A percentile compares a stretch with the other conserved stretches of the same genome.
Conservation (phyloP, 30 jellyfish, hydroid and myxozoan genomes). For the Aurelia sp. region DNA sequence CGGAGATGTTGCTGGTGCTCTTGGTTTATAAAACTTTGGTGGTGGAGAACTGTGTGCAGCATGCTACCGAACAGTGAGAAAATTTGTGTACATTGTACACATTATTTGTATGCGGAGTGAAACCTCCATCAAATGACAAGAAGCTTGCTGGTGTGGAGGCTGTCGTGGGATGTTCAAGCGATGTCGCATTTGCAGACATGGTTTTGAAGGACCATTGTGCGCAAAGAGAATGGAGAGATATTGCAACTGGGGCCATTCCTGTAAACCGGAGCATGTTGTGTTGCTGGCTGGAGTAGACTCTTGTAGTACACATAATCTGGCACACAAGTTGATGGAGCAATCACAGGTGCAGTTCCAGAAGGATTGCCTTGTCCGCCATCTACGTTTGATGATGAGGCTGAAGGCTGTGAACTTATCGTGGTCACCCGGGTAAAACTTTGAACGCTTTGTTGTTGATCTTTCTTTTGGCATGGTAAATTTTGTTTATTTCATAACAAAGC, state of each 20-base stretch:
- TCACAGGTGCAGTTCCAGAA: too few species aligned
- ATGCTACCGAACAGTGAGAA: background rate
- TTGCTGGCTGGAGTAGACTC: background rate
- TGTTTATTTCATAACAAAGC: too few species aligned
- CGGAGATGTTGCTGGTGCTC: background rate
- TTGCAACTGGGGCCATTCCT: background rate
- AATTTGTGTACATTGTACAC: too few species aligned
- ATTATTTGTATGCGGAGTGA: too few species aligned
- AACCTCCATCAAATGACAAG: background rate
- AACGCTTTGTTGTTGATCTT: background rate
- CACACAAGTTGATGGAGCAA: background rate
- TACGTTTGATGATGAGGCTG: background rate
- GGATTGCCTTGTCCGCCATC: too few species aligned
- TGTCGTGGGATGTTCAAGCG: background rate
- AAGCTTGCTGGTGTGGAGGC: background rate
- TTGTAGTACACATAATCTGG: background rate
- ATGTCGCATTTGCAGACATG: background rate
- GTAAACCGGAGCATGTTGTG: background rate
- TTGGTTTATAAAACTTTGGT: background rate
- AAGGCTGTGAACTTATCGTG: too few species aligned
- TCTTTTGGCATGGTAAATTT: background rate
- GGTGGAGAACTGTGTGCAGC: constrained; percentile 1
- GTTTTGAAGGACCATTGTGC: background rate
- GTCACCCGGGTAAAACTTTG: background rate
- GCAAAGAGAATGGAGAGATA: background rate